Percentiles rank a stretch among this genome's conserved stretches.
Evolutionary conservation across 2,113 vertebrate species (phyloP).

Genomic region (Orycteropus afer): DNA sequence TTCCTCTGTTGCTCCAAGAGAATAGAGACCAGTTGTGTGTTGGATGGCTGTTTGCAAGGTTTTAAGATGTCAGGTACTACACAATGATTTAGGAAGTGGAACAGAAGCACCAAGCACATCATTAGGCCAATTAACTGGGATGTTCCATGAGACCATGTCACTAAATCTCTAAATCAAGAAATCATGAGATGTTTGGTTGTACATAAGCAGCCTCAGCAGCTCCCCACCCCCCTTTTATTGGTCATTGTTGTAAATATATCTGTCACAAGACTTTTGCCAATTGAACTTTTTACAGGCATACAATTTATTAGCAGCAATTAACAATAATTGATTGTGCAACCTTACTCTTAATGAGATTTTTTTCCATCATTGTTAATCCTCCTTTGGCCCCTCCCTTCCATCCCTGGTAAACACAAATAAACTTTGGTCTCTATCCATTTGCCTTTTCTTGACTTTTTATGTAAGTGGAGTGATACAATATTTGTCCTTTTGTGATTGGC

Average conservation of each 20-base stretch:
- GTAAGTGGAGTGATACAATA: neutral
- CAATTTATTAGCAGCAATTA: neutral
- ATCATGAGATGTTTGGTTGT: neutral
- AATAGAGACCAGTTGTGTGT: no score
- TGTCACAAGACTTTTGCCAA: neutral
- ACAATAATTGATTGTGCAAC: no score
- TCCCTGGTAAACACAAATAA: no score
- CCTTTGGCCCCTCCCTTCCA: no score
- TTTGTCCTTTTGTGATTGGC: neutral
- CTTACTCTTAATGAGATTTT: no score
- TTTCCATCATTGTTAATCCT: no score
- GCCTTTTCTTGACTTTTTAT: neutral
- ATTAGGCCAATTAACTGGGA: neutral
- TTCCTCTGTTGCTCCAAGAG: neutral
- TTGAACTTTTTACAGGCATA: neutral
- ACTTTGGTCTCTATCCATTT: neutral
- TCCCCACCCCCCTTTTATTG: neutral
- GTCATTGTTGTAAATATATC: neutral
- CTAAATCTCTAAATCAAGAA: neutral
- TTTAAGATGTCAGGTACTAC: no score
- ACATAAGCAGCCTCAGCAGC: neutral
- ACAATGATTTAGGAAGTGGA: no score
- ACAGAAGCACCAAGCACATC: no score
- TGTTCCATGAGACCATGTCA: neutral
- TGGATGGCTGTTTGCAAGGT: no score